These are phyloP conservation scores for Paracanthobrama guichenoti DNA, from an alignment of 2,113 vertebrate genomes.

Conservation along the genomic window DNA sequence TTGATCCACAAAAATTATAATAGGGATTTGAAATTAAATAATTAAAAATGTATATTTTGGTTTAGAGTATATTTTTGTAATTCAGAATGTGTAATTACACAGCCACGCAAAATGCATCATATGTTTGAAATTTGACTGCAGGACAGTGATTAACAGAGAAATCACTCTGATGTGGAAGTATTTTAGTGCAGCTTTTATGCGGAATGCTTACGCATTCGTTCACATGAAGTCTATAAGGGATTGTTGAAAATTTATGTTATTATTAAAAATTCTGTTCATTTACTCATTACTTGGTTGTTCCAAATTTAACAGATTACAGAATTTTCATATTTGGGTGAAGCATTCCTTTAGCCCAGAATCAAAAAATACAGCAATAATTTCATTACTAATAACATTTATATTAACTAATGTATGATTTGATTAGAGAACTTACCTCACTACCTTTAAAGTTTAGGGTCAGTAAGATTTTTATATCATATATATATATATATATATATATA, in stretches of 20 bases:
- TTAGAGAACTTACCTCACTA: neutral
- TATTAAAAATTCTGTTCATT: neutral
- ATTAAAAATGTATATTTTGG: neutral
- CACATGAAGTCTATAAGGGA: too few relatives aligned
- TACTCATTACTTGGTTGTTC: neutral
- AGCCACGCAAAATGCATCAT: neutral
- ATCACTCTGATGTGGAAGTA: neutral
- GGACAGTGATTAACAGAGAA: neutral
- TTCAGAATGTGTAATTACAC: neutral
- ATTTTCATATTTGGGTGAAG: neutral
- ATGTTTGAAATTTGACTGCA: neutral
- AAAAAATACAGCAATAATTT: neutral
- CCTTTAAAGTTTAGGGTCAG: neutral
- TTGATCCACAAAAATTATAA: neutral
- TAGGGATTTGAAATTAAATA: neutral
- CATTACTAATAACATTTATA: neutral
- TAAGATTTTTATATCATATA: too few relatives aligned
- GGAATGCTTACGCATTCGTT: neutral
- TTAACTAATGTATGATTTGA: too few relatives aligned
- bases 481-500: too few relatives aligned
- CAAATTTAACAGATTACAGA: too few relatives aligned
- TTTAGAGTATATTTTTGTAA: neutral
- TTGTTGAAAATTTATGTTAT: too few relatives aligned
- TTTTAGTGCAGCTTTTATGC: neutral
- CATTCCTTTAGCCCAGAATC: neutral